A percentile compares a stretch with the other conserved stretches of the same genome.
phyloP scores from a whole-genome alignment of 64 coral and sea anemone species.

The Dendronephthya gigantea region DNA sequence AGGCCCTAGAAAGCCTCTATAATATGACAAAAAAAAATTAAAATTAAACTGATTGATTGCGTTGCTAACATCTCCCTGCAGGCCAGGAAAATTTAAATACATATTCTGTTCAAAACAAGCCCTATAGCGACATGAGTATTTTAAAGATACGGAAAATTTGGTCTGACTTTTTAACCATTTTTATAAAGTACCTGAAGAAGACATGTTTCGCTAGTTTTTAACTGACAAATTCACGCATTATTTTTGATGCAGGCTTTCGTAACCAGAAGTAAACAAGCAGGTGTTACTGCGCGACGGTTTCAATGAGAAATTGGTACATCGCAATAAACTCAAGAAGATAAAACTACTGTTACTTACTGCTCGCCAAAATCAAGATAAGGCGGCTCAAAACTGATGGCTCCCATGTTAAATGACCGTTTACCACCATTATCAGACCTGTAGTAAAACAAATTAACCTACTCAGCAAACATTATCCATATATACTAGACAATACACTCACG shows the following conservation, averaged over 20 bases:
- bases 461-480: neutral
- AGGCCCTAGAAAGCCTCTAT: neutral
- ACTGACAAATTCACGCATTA: neutral
- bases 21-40: neutral
- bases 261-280: conserved; percentile 8
- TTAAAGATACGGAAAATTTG: neutral
- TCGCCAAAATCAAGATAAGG: conserved; percentile 12
- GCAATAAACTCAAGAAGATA: neutral
- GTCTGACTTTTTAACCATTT: neutral
- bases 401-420: conserved; percentile 6
- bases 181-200: neutral
- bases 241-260: neutral
- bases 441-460: neutral
- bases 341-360: neutral
- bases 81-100: neutral
- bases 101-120: neutral
- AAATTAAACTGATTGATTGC: neutral
- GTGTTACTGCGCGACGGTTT: neutral
- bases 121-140: neutral
- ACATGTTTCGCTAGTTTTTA: neutral
- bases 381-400: conserved; percentile 8
- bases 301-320: neutral
- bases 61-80: neutral
- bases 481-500: neutral
- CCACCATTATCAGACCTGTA: neutral